phyloP scores from a whole-genome alignment of 2,888 invertebrate genomes.

The Aquatica leii region DNA sequence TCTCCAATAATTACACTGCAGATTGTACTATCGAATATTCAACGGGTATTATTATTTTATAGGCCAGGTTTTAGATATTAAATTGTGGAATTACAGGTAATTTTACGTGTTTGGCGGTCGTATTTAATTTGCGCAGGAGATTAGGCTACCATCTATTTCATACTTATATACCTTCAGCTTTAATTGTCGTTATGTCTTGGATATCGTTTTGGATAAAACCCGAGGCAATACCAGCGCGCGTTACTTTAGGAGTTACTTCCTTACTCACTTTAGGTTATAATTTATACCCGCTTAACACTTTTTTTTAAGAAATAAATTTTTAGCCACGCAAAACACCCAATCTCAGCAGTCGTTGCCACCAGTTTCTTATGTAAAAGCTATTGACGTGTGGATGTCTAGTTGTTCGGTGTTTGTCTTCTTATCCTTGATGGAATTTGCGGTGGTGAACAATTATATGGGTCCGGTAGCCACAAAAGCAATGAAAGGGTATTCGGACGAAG shows the following conservation, averaged over 20 bases:
- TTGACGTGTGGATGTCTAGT: slow-evolving; percentile 93
- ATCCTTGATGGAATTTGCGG: slow-evolving; percentile 88
- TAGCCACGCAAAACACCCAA: slow-evolving; percentile 92
- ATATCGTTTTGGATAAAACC: slow-evolving; percentile 96
- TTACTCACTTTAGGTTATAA: slow-evolving; percentile 78
- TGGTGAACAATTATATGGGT: slow-evolving; percentile 87
- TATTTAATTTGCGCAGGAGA: slow-evolving; percentile 83
- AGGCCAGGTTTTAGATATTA: neutral
- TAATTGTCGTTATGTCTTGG: slow-evolving; percentile 96
- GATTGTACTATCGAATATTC: slow-evolving; percentile 89
- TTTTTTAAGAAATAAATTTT: slow-evolving; percentile 29
- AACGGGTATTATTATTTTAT: slow-evolving; percentile 66
- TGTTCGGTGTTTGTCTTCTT: slow-evolving; percentile 92
- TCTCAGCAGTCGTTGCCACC: slow-evolving; percentile 89
- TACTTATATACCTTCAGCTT: slow-evolving; percentile 89
- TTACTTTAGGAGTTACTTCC: slow-evolving; percentile 88
- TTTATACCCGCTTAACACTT: neutral
- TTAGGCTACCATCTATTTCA: slow-evolving; percentile 91
- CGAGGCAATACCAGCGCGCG: slow-evolving; percentile 89
- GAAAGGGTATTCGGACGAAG: slow-evolving; percentile 91
- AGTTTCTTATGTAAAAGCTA: slow-evolving; percentile 92
- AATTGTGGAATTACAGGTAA: slow-evolving; percentile 70
- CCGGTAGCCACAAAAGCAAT: slow-evolving; percentile 87
- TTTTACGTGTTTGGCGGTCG: slow-evolving; percentile 89
- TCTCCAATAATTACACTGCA: slow-evolving; percentile 86